Percentiles rank a stretch among this genome's conserved stretches.
phyloP scores from a whole-genome alignment of 2,888 invertebrate species.

The Thera obeliscata region DNA sequence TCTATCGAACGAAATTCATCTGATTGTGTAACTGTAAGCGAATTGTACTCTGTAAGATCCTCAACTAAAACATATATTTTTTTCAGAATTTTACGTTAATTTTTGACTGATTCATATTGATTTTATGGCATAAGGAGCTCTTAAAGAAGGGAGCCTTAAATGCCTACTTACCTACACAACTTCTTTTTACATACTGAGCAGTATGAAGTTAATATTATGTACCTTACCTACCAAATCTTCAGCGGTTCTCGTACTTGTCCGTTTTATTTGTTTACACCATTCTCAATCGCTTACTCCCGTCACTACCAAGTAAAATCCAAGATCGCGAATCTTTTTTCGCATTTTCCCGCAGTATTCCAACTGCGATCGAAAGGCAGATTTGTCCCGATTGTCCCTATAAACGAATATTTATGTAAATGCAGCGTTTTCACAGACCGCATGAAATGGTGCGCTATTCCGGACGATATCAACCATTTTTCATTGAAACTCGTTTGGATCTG shows the following conservation, averaged over 20 bases:
- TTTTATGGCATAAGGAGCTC: too few relatives aligned
- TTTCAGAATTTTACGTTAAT: too few relatives aligned
- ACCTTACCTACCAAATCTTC: too few relatives aligned
- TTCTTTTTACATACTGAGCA: too few relatives aligned
- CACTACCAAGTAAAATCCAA: constrained; percentile 23
- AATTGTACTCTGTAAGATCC: too few relatives aligned
- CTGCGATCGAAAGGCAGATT: constrained; percentile 47
- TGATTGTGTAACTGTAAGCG: too few relatives aligned
- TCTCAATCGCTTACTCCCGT: not conserved
- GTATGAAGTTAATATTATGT: too few relatives aligned
- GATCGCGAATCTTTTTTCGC: constrained; percentile 52
- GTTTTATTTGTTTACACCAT: not conserved
- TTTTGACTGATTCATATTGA: too few relatives aligned
- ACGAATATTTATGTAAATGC: constrained; percentile 77
- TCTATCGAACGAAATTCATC: too few relatives aligned
- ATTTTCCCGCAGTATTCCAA: constrained; percentile 47
- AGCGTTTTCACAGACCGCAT: constrained; percentile 57
- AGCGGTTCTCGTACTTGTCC: not conserved
- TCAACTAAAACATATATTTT: too few relatives aligned
- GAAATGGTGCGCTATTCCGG: constrained; percentile 58
- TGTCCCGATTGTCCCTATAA: constrained; percentile 68
- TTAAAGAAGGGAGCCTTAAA: too few relatives aligned
- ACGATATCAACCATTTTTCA: constrained; percentile 57
- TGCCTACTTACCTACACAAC: too few relatives aligned
- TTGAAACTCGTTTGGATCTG: constrained; percentile 51